Conservation (phyloP, 2,888 invertebrate genomes). For the Petrolisthes manimaculis region DNA sequence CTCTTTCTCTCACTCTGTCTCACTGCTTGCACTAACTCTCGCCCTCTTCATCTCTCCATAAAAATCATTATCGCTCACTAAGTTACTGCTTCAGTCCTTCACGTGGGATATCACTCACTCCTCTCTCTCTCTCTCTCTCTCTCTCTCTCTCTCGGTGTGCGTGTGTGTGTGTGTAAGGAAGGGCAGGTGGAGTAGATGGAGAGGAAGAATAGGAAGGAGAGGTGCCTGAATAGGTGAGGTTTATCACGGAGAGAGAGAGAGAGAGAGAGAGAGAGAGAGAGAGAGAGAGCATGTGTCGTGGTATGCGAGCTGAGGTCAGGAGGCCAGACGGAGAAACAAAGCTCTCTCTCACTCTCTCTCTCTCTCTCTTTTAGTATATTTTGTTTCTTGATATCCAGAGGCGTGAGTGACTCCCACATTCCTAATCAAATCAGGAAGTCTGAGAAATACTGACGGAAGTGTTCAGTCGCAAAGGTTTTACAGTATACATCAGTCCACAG, state of each 20-base stretch:
- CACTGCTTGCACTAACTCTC: neutral
- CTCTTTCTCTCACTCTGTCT: neutral
- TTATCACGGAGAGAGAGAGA: conserved; percentile 6
- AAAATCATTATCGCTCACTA: neutral
- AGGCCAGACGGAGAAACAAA: neutral
- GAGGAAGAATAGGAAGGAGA: conserved; percentile 10
- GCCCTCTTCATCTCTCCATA: neutral
- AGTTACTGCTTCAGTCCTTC: neutral
- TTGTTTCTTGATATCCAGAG: too few species aligned
- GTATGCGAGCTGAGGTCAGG: neutral
- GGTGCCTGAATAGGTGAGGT: neutral
- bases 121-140: neutral
- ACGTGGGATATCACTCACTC: neutral
- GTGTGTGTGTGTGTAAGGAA: conserved; percentile 11
- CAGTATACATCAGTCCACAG: too few species aligned
- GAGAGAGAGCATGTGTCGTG: conserved; percentile 16
- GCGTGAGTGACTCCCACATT: too few species aligned
- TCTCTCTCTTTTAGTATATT: too few species aligned
- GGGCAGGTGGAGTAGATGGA: neutral
- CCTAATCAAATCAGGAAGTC: too few species aligned
- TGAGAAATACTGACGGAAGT: too few species aligned
- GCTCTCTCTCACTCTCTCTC: conserved; percentile 23
- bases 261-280: conserved; percentile 30
- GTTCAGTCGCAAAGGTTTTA: too few species aligned
- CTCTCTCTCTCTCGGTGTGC: neutral